Base-by-base conservation (phyloP, 2,888 invertebrate genomes). In the Argyresthia albistria region DNA sequence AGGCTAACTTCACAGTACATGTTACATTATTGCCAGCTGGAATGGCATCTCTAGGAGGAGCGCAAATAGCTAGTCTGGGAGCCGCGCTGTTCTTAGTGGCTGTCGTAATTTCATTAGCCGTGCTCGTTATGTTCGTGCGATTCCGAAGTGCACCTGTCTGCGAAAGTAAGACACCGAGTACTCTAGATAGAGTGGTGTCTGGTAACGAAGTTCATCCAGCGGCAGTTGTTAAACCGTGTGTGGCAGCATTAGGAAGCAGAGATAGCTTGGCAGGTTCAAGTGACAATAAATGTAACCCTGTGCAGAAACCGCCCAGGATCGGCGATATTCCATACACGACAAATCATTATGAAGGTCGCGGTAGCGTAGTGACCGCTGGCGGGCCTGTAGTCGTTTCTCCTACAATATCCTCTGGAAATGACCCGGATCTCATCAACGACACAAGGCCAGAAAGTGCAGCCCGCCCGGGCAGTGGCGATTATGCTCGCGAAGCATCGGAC, bases 1-100 rank as follows among this genome's bases (percentile, higher is more conserved):
- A 95, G 81, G 95, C 95, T 11, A 97, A 97, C 77, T 96, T 96
- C 68, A 96, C 96, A 42, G 88, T 97, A 43, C 93, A 94, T 68
- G 94, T 97, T 52, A 91, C 93, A 51, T 90, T 94, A 79, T 84
- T 92, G 54, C 90, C 94, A 47, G 93, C 93, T 35, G 95, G 95
- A 50, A 93, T 95, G 89, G 93, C 93, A 2, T 93, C 93, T 0
- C 79, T 96, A 55, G 95, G 94, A 49, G 93, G 93, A 59, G 94
- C 95, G 8, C 95, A 96, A 74, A 95, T 96, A 62, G 95, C 95
- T 16, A 95, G 95, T 43, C 84, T 96, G 53, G 94, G 95, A 61
- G 95, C 94, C 1, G 95, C 95, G 11, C 80, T 95, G 55, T 93
- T 95, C 55, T 89, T 94, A 16, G 88, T 96, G 35, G 92, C 95